A percentile compares a stretch with the other conserved stretches of the same genome.
Evolutionary conservation across 2,888 invertebrate genomes (phyloP).

Genomic region (Dorcus parallelipipedus): DNA sequence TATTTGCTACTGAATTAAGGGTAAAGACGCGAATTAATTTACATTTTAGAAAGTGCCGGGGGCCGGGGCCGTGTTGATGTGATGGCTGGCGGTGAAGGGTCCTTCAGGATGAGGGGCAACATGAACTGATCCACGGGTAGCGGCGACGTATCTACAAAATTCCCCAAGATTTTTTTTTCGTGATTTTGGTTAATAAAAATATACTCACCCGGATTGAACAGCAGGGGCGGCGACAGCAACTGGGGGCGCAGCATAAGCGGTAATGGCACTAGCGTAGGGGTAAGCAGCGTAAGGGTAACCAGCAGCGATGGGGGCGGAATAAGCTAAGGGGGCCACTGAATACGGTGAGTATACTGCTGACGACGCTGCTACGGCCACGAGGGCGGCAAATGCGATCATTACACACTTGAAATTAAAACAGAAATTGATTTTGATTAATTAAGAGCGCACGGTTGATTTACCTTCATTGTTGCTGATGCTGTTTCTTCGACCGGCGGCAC

Average conservation of each 20-base stretch:
- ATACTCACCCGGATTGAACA: too few relatives aligned
- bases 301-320: too few relatives aligned
- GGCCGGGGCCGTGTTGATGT: slow-evolving; percentile 56
- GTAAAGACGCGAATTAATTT: not conserved
- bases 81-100: slow-evolving; percentile 44
- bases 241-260: slow-evolving; percentile 12
- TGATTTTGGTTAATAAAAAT: too few relatives aligned
- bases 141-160: slow-evolving; percentile 51
- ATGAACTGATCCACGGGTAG: slow-evolving; percentile 55
- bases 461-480: slow-evolving; percentile 9
- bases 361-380: slow-evolving; percentile 37
- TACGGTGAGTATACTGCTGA: slow-evolving; percentile 24
- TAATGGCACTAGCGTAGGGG: too few relatives aligned
- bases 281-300: too few relatives aligned
- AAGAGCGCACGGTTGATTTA: not conserved
- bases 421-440: not conserved
- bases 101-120: slow-evolving; percentile 54
- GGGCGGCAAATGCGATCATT: slow-evolving; percentile 35
- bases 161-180: not conserved
- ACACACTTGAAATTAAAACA: slow-evolving; percentile 8
- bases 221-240: slow-evolving; percentile 10
- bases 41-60: slow-evolving; percentile 50
- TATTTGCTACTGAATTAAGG: too few relatives aligned
- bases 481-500: slow-evolving; percentile 9
- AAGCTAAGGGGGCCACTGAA: slow-evolving; percentile 12